These are phyloP conservation scores for Apostichopus leukothele DNA, from an alignment of 53 echinoderm and acorn worm species.

Conservation along the genomic window DNA sequence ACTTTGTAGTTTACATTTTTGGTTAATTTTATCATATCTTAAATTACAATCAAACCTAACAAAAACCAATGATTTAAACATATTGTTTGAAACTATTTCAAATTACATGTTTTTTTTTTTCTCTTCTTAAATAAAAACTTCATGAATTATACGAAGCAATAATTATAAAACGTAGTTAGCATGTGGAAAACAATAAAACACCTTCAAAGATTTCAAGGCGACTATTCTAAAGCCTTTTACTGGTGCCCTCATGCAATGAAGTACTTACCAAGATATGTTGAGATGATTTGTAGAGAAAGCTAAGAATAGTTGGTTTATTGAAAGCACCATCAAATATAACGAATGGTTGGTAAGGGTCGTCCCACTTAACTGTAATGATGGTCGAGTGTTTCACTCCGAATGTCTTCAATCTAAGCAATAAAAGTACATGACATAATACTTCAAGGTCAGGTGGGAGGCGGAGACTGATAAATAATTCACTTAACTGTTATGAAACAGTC, in stretches of 20 bases:
- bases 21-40: no score
- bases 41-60: no score
- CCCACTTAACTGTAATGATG: slow-evolving; percentile 54
- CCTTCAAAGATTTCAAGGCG: no score
- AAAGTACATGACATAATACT: not conserved
- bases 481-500: slow-evolving; percentile 17
- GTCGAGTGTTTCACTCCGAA: not conserved
- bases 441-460: not conserved
- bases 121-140: no score
- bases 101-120: no score
- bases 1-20: no score
- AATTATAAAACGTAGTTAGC: no score
- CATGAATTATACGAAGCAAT: no score
- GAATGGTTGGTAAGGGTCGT: slow-evolving; percentile 54
- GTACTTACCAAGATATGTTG: slow-evolving; percentile 54
- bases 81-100: not conserved
- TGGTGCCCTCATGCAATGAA: not conserved
- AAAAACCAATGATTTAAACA: no score
- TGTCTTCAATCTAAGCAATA: not conserved
- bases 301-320: slow-evolving; percentile 41
- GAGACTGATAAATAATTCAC: no score
- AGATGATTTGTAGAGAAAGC: slow-evolving; percentile 50
- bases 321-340: slow-evolving; percentile 55
- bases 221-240: not conserved
- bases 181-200: no score